A percentile compares a stretch with the other conserved stretches of the same genome.
Conservation (phyloP, 2,797 vertebrate genomes). For the Macroramphosus scolopax region DNA sequence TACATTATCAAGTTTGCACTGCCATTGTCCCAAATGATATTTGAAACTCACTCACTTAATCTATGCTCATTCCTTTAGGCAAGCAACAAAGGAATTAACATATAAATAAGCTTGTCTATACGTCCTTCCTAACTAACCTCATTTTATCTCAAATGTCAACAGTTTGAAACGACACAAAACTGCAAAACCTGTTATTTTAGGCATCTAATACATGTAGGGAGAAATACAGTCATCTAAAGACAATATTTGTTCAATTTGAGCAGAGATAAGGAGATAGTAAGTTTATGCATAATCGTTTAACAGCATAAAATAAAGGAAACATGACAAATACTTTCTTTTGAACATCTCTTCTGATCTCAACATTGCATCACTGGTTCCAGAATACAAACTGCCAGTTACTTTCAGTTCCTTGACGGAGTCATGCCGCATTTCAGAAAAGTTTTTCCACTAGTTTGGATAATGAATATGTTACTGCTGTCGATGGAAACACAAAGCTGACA, state of each 20-base stretch:
- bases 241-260: constrained; percentile 16
- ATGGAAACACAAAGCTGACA: too few relatives aligned
- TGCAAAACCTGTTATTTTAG: constrained; percentile 12
- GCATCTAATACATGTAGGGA: constrained; percentile 7
- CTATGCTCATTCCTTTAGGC: constrained; percentile 46
- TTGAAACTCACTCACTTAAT: constrained; percentile 63
- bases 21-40: constrained; percentile 64
- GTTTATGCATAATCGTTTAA: constrained; percentile 22
- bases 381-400: constrained; percentile 17
- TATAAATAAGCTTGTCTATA: constrained; percentile 33
- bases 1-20: constrained; percentile 69
- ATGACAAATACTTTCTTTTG: not conserved
- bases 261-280: constrained; percentile 2
- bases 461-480: too few relatives aligned
- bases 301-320: not conserved
- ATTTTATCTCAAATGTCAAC: constrained; percentile 43
- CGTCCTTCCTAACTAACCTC: constrained; percentile 16
- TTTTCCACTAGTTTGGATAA: constrained; percentile 6
- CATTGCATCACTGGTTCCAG: constrained; percentile 27
- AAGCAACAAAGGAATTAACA: constrained; percentile 43
- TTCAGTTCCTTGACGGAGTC: constrained; percentile 34
- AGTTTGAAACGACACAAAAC: constrained; percentile 1
- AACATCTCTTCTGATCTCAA: constrained; percentile 18
- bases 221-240: constrained; percentile 15
- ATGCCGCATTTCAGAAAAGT: constrained; percentile 20